Evolutionary conservation across 2,888 invertebrate genomes (phyloP), one percentile per base, ranked within the genome.

Genomic region (Melanchra persicariae): DNA sequence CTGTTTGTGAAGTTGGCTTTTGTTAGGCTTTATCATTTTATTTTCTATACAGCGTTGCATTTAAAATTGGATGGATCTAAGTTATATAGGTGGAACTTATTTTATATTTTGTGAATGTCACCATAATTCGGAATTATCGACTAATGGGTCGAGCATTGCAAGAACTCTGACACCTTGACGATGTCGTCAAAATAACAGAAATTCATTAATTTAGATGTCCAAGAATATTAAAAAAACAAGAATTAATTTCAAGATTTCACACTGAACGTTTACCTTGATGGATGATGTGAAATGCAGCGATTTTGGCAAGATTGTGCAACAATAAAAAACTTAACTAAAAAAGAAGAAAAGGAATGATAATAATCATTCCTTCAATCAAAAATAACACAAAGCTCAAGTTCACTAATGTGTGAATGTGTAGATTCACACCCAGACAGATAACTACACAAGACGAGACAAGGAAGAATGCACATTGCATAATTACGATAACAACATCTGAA

Each of bases 1-100:
- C 22, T 81, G 74, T 83, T 84, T 76, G 74, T 75, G 54, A 63
- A 68, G 74, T 65, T 72, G 62, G 65, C 63, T 81, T 65, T 51
- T 71, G 77, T 74, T 45, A 51, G 64, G 52, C 45, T 75, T 70
- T 70, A 72, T 67, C 65, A 70, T 69, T 66, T 66, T 49, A 64
- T 71, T 70, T 71, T 43, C 15, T 52, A 45, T 51, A 24, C 12
- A 40, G 30, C 30, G 47, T 57, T 12, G 24, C n/a, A 24, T 54
- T 64, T 43, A 17, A 55, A 64, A 45, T 55, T 22, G 43, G 49
- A 17, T 45, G 22, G 10, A 10, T 45, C 22, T 5, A 10, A 57
- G 37, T 22, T 30, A 19, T 52, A 37, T 37, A 17, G 8, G 22
- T 57, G 17, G 3, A 37, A 9, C 34, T 12, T 37, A 12, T 30